Conservation (phyloP, 2,888 invertebrate species). For the Cheilosia scutellata region DNA sequence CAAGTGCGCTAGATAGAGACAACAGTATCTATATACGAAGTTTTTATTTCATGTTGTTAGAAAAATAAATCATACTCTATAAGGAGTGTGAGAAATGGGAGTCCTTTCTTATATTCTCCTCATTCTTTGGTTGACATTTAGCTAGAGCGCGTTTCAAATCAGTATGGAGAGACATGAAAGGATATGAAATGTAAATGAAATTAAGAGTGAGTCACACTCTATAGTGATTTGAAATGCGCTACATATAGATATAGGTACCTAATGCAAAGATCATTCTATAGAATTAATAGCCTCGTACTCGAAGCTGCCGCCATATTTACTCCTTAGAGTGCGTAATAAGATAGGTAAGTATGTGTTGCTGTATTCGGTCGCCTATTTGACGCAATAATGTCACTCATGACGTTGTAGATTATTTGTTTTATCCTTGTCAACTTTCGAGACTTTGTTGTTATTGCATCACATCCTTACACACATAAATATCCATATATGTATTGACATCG, state of each 20-base stretch:
- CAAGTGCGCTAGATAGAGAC: slow-evolving; percentile 53
- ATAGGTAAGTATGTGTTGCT: neutral
- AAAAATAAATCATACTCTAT: slow-evolving; percentile 16
- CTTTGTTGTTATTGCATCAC: slow-evolving; percentile 45
- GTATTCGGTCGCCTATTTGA: slow-evolving; percentile 39
- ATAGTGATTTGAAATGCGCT: too few species aligned
- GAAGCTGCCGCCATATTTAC: slow-evolving; percentile 32
- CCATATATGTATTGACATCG: slow-evolving; percentile 47
- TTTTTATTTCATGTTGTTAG: slow-evolving; percentile 2
- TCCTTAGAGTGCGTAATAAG: neutral
- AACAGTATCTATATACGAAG: slow-evolving; percentile 30
- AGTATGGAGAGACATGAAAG: too few species aligned
- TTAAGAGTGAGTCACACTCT: too few species aligned
- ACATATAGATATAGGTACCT: too few species aligned
- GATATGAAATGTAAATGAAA: too few species aligned
- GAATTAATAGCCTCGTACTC: slow-evolving; percentile 39
- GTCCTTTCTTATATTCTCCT: slow-evolving; percentile 11
- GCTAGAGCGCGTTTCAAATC: too few species aligned
- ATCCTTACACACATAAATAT: neutral
- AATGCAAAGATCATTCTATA: slow-evolving; percentile 28
- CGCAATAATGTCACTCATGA: slow-evolving; percentile 65
- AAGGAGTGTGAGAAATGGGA: slow-evolving; percentile 1
- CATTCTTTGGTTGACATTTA: slow-evolving; percentile 45
- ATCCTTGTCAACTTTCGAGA: neutral
- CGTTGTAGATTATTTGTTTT: slow-evolving; percentile 43